Base-by-base conservation (phyloP, 2,113 vertebrate genomes). In the Calidris pugnax region DNA sequence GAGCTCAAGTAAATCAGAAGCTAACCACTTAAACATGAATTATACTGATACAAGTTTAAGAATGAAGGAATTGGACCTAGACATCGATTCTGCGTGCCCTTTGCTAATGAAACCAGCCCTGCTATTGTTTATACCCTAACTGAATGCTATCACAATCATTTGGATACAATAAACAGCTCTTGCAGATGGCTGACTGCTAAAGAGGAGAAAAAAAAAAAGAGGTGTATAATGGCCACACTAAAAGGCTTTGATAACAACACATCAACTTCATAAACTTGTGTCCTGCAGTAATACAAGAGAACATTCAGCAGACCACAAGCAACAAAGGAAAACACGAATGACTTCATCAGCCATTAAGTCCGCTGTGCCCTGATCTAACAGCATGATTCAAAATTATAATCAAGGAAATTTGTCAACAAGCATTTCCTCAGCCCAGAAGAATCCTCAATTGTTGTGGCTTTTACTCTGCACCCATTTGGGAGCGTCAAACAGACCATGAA, bases 341-440 rank as follows among this genome's bases (percentile, higher is more conserved):
- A 97, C 68, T 81, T 97, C 93, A 97, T 75, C 83, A 78, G 92
- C 76, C 85, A 89, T 84, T 71, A 68, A 93, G 88, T 95, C 88
- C 88, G 90, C 24, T 67, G 85, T 64, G 83, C 76, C 64, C 73
- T 85, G 85, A 96, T 92, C 83, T 87, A 92, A 94, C 68, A 90
- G 51, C 76, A 89, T 48, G 80, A 96, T 90, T 83, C 90, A 93
- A 91, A 93, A 88, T 27, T 26, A 74, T 80, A 96, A 87, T 93
- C 66, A 83, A 80, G 78, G 82, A 95, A 91, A 84, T 94, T 96
- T 96, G 90, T 91, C 90, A 96, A 94, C 90, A 96, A 93, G 82
- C 59, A 67, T 94, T 95, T 96, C 93, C 96, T 95, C 93, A 71
- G 72, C 79, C 92, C 55, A 62, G 41, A 96, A 91, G 56, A 94